Evolutionary conservation across 2,888 invertebrate genomes (phyloP), one percentile per base, ranked within the genome.

Genomic region (Aphodius sticticus): DNA sequence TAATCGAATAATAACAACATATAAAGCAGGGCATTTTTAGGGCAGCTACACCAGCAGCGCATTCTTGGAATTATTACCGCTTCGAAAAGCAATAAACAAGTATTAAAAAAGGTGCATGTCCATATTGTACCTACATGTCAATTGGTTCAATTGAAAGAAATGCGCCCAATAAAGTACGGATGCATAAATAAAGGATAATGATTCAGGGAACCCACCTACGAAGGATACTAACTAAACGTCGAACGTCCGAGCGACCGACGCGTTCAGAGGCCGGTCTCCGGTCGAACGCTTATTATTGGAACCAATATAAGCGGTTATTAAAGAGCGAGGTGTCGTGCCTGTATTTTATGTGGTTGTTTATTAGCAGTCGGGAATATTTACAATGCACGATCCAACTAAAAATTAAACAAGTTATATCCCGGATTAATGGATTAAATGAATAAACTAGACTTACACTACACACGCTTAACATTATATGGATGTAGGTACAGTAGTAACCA

Each of bases 131-230:
- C 75, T 82, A 82, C 82, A 81, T 83, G 84, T 83, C 84, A 84
- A 84, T 84, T 83, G 83, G 79, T 81, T 80, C 83, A 84, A 84
- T 83, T 84, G 83, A 84, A 77, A 76, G 83, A 82, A 83, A 84
- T 84, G 83, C 83, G 83, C 81, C 81, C 84, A 83, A 84, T 85
- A 84, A 84, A 84, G 82, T 83, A 81, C 79, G 80, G 75, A 78
- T 78, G 81, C 82, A 84, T 85, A 84, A 85, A 84, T 85, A 83
- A 84, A 82, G 81, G 79, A 81, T 84, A 84, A 84, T 84, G 84
- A 84, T 84, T 84, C 84, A 81, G 74, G 82, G 82, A 84, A 82
- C 77, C 81, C 84, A 79, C 84, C 84, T 81, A 84, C 84, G 79
- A 74, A 37, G 37, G 74, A 74, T 74, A 74, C 12, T 12, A 71